phyloP scores from a whole-genome alignment of 2,888 invertebrate genomes.

The Leptarthrus brevirostris region DNA sequence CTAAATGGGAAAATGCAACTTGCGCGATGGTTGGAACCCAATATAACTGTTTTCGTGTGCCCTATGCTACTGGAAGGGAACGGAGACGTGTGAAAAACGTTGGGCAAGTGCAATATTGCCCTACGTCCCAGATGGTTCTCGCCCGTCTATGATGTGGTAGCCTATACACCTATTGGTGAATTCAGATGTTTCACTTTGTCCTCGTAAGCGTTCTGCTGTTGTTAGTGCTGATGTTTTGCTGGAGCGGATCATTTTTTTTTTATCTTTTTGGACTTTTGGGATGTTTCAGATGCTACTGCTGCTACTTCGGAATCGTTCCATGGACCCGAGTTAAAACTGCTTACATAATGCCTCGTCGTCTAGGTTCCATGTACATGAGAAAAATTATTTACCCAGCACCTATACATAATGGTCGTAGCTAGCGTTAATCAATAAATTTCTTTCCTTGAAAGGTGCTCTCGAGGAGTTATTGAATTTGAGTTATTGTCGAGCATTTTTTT shows the following conservation, averaged over 20 bases:
- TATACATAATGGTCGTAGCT: conserved; percentile 23
- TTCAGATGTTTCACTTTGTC: conserved; percentile 43
- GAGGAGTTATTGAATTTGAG: conserved; percentile 47
- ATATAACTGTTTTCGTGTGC: conserved; percentile 42
- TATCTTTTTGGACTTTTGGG: conserved; percentile 46
- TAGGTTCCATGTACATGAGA: conserved; percentile 34
- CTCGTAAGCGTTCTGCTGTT: conserved; percentile 28
- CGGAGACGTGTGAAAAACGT: conserved; percentile 31
- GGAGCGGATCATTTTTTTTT: neutral
- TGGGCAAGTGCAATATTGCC: conserved; percentile 50
- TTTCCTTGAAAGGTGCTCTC: conserved; percentile 41
- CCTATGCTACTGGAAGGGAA: neutral
- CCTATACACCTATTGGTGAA: conserved; percentile 43
- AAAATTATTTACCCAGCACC: conserved; percentile 44
- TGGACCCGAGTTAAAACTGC: neutral
- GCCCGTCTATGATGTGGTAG: conserved; percentile 23
- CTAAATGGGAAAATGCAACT: conserved; percentile 56
- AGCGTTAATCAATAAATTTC: conserved; percentile 48
- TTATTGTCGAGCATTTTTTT: conserved; percentile 27
- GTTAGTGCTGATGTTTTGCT: conserved; percentile 38
- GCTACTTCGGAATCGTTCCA: conserved; percentile 13
- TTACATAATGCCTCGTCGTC: conserved; percentile 19
- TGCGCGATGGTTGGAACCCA: conserved; percentile 55
- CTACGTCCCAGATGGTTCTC: conserved; percentile 29
- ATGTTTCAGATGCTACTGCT: conserved; percentile 42